phyloP scores from a whole-genome alignment of 53 echinoderm and acorn worm species.

The Stichopus horrens region DNA sequence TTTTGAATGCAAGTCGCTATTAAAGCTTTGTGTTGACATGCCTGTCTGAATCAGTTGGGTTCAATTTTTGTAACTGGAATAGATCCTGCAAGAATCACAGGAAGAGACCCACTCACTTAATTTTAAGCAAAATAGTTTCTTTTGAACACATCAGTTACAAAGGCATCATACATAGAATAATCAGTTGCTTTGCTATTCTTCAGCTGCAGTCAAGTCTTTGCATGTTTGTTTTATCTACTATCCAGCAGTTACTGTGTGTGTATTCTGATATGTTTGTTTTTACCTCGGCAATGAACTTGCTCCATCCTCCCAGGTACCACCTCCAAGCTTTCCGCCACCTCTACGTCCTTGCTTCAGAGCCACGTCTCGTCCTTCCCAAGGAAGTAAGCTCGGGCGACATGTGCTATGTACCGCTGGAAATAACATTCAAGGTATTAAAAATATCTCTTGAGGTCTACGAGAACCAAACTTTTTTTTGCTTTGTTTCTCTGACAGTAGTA shows the following conservation, averaged over 20 bases:
- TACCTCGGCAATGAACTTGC: background rate
- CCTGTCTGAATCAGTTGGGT: too few relatives aligned
- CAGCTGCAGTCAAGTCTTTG: too few relatives aligned
- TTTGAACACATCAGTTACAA: too few relatives aligned
- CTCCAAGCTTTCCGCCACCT: conserved; percentile 92
- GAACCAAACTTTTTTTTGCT: background rate
- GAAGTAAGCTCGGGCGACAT: conserved; percentile 82
- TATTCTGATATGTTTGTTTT: background rate
- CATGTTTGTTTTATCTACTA: too few relatives aligned
- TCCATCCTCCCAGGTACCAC: conserved; percentile 67
- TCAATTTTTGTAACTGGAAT: too few relatives aligned
- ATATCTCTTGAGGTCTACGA: background rate
- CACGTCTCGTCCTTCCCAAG: conserved; percentile 83
- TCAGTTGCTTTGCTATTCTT: too few relatives aligned
- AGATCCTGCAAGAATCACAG: too few relatives aligned
- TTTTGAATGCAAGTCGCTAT: too few relatives aligned
- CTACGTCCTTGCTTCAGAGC: conserved; percentile 91
- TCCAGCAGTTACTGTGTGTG: background rate
- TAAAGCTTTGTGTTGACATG: too few relatives aligned
- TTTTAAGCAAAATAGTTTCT: too few relatives aligned
- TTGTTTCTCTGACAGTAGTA: background rate
- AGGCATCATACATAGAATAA: too few relatives aligned
- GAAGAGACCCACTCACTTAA: too few relatives aligned
- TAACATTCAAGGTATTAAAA: conserved; percentile 74
- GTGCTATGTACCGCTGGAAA: conserved; percentile 86